Base-by-base conservation (phyloP, 2,797 vertebrate genomes). In the Fistularia commersonii region DNA sequence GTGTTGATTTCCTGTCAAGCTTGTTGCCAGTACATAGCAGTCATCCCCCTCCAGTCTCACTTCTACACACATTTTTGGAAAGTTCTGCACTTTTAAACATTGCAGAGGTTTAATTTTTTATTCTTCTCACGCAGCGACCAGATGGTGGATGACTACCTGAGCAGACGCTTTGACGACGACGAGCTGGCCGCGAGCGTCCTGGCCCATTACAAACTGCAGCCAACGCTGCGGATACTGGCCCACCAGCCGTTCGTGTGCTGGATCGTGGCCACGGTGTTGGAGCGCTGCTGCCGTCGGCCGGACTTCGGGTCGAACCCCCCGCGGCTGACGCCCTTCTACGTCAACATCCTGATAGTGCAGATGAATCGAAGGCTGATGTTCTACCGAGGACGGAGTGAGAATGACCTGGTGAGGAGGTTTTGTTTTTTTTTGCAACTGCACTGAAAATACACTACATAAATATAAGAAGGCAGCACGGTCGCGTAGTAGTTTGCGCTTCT, bases 61-160 rank as follows among this genome's bases (percentile, higher is more conserved):
- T 5, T 41, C 39, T n/a, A 41, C 8, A 8, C 11, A 41, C 10
- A 11, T 41, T 41, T 41, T n/a, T n/a, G n/a, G n/a, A n/a, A n/a
- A n/a, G n/a, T n/a, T n/a, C n/a, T n/a, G n/a, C n/a, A n/a, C n/a
- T n/a, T n/a, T n/a, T n/a, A n/a, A n/a, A n/a, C n/a, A n/a, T n/a
- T n/a, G n/a, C n/a, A n/a, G n/a, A n/a, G 14, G 11, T 32, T 3
- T 45, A 9, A 32, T 45, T 7, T 11, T 37, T 35, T 37, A 35
- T 8, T 6, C 32, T 33, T 6, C 3, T 3, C 13, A 43, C 1
- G 45, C 61, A 83, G 77, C 1, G 67, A 88, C 0, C 52, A 64
- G 32, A 84, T 81, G 74, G 88, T 76, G 66, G 80, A 91, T 0
- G 43, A 79, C 3, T 92, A 74, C 71, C 59, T 91, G 49, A 73